These are phyloP conservation scores for Tetrapedia diversipes DNA, from an alignment of 2,888 invertebrate genomes.

Conservation along the genomic window DNA sequence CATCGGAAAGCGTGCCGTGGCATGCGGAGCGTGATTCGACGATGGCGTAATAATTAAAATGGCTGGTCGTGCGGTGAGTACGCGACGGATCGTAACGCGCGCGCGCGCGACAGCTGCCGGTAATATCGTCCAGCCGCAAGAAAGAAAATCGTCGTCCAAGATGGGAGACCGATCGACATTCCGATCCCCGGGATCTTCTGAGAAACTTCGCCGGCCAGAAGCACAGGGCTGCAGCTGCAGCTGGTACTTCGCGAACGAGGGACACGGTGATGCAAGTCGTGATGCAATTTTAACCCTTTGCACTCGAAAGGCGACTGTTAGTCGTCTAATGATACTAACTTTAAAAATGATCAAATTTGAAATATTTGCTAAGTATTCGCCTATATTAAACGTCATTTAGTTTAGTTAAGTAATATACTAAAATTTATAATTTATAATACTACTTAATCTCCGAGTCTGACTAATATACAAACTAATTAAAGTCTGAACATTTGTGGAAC, in stretches of 20 bases:
- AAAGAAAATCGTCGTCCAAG: conserved; percentile 48
- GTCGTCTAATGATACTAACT: too few species aligned
- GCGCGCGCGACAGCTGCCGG: conserved; percentile 53
- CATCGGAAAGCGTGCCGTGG: conserved; percentile 4
- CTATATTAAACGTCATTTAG: too few species aligned
- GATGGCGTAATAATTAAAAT: conserved; percentile 4
- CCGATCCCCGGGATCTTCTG: conserved; percentile 56
- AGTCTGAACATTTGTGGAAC: too few species aligned
- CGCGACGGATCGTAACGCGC: conserved; percentile 29
- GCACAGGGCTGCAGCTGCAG: conserved; percentile 5
- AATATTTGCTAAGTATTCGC: too few species aligned
- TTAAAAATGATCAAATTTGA: too few species aligned
- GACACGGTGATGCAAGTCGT: conserved; percentile 17
- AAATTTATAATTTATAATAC: too few species aligned
- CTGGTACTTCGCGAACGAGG: conserved; percentile 20
- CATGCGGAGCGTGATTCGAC: not conserved
- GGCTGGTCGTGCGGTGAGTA: not conserved
- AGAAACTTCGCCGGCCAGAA: conserved; percentile 49
- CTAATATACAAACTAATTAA: too few species aligned
- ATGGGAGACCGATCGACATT: conserved; percentile 62
- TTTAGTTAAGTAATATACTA: too few species aligned
- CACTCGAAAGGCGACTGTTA: too few species aligned
- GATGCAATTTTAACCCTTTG: conserved; percentile 44
- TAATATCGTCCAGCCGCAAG: conserved; percentile 39
- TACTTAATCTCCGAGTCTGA: too few species aligned